phyloP scores from a whole-genome alignment of 23 tunicate genomes.

The Diplosoma virens region DNA sequence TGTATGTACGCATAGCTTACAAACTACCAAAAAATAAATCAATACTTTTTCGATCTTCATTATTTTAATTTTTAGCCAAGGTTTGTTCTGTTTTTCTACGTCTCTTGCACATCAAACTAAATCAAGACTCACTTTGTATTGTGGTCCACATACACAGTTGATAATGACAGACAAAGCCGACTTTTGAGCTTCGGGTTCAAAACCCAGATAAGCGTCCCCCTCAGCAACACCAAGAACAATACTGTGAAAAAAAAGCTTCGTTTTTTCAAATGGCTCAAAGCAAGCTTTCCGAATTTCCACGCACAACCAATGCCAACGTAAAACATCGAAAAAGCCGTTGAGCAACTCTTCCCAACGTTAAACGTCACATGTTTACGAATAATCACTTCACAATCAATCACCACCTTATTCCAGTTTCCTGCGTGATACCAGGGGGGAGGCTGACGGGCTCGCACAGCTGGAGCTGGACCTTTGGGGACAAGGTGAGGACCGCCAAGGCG shows the following conservation, averaged over 20 bases:
- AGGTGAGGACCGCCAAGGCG: constrained; percentile 59
- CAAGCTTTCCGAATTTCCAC: no score
- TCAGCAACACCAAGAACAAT: constrained; percentile 53
- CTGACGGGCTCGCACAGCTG: constrained; percentile 43
- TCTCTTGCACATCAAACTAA: constrained; percentile 1
- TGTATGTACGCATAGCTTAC: no score
- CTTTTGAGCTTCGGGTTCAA: constrained; percentile 62
- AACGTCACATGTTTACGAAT: no score
- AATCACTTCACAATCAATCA: no score
- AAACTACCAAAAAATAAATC: no score
- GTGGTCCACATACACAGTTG: constrained; percentile 65
- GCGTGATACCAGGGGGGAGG: constrained; percentile 9
- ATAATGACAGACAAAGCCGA: constrained; percentile 62
- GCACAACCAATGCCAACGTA: no score
- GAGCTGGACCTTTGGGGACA: constrained; percentile 43
- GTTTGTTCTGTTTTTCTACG: no score
- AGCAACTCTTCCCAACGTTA: no score
- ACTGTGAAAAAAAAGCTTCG: not conserved
- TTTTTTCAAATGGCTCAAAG: no score
- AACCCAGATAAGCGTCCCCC: constrained; percentile 33
- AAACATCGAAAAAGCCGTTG: no score
- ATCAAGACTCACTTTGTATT: constrained; percentile 42
- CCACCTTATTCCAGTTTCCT: constrained; percentile 59
- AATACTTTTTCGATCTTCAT: no score
- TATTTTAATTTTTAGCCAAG: no score